A percentile compares a stretch with the other conserved stretches of the same genome.
phyloP scores from a whole-genome alignment of 2,113 vertebrate genomes.

The Psephotus haematonotus region DNA sequence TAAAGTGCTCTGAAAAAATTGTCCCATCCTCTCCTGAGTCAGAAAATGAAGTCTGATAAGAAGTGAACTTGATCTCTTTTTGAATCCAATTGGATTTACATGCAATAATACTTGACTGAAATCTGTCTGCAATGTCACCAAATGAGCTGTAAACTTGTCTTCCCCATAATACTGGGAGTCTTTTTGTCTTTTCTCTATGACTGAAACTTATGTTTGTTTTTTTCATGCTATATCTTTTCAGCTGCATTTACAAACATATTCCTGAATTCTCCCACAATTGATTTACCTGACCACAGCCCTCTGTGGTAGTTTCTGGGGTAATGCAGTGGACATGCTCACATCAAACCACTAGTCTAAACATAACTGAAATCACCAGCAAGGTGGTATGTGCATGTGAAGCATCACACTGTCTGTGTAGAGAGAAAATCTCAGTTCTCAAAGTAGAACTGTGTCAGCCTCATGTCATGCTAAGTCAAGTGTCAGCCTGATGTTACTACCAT shows the following conservation, averaged over 20 bases:
- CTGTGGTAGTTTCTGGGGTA: neutral
- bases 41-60: neutral
- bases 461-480: neutral
- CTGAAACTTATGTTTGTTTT: neutral
- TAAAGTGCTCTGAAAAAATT: neutral
- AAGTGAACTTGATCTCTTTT: neutral
- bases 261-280: neutral
- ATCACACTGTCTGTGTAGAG: neutral
- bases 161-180: neutral
- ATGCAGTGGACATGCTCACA: neutral
- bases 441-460: neutral
- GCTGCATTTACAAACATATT: neutral
- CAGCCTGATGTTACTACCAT: neutral
- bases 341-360: neutral
- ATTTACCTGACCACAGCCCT: neutral
- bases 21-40: rapidly evolving
- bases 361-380: neutral
- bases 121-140: neutral
- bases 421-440: neutral
- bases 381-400: neutral
- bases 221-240: neutral
- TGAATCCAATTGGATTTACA: neutral
- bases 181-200: neutral
- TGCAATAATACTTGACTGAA: neutral
- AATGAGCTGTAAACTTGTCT: neutral